Base-by-base conservation (phyloP, 2,888 invertebrate species). In the Alsophila aescularia region DNA sequence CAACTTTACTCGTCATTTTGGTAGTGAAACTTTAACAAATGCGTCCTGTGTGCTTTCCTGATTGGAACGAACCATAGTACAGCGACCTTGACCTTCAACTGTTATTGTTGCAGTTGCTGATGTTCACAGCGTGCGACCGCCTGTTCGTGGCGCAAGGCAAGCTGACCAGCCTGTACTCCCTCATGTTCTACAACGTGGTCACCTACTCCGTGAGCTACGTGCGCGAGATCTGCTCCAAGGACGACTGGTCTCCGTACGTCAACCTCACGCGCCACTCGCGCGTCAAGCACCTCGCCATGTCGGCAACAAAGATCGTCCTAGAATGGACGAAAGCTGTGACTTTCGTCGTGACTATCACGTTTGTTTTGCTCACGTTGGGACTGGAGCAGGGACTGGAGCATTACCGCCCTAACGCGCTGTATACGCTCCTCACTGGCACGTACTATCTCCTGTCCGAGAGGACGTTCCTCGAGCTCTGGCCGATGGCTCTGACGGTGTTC, bases 281-380 rank as follows among this genome's bases (percentile, higher is more conserved):
- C 62, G 93, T 96, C 52, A 94, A 95, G 67, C 96, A 96, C 78
- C 93, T 96, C 49, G 96, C 96, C 24, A 95, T 96, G 95, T 95
- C 96, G 2, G 95, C 96, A 0, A 96, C 96, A 0, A 96, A 96
- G 81, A 94, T 96, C 52, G 96, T 96, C 7, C 88, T 96, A 47
- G 96, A 96, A 78, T 96, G 96, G 95, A 96, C 96, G 12, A 96
- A 96, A 83, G 96, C 96, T 0, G 94, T 96, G 41, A 96, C 96
- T 0, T 96, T 96, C 72, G 92, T 95, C 24, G 95, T 96, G 27
- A 96, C 96, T 0, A 93, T 96, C 32, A 95, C 95, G 0, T 96
- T 96, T 72, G 94, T 95, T 83, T 89, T 96, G 9, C 88, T 96
- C 2, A 95, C 95, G 0, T 93, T 96, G 41, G 95, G 95, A 1